Percentiles rank a stretch among this genome's conserved stretches.
phyloP scores from a whole-genome alignment of 2,797 vertebrate genomes.

The Cygnus olor region DNA sequence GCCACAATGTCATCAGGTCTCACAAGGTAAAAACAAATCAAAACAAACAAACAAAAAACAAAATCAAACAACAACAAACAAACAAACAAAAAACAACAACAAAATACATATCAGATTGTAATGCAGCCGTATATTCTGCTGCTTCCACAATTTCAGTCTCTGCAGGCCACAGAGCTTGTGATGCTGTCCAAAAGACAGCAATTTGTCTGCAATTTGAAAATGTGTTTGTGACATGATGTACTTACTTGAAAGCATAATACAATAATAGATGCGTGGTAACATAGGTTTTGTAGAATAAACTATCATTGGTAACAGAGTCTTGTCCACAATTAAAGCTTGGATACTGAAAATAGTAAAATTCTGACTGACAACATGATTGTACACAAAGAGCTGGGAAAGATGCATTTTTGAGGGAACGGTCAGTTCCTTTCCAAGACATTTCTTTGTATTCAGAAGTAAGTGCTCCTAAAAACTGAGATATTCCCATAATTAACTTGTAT shows the following conservation, averaged over 20 bases:
- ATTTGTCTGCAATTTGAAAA: slow-evolving; percentile 56
- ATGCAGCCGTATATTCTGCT: not conserved
- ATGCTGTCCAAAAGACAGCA: slow-evolving; percentile 29
- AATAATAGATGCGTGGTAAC: slow-evolving; percentile 19
- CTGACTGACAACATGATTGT: slow-evolving; percentile 30
- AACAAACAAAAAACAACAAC: too few relatives aligned
- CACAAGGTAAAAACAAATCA: not conserved
- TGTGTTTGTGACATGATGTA: slow-evolving; percentile 33
- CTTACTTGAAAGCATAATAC: slow-evolving; percentile 59
- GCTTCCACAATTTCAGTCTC: not conserved
- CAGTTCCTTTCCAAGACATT: not conserved
- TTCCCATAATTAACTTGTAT: not conserved
- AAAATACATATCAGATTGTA: not conserved
- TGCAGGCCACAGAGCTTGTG: not conserved
- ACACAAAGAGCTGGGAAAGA: not conserved
- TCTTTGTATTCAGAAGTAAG: slow-evolving; percentile 21
- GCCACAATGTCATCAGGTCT: not conserved
- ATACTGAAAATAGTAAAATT: slow-evolving; percentile 20
- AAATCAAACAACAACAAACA: too few relatives aligned
- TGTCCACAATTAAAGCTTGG: slow-evolving; percentile 40
- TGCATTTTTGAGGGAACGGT: not conserved
- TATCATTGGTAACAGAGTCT: not conserved
- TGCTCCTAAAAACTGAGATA: not conserved
- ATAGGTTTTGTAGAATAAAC: slow-evolving; percentile 31
- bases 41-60: not conserved